These are phyloP conservation scores for Graptemys geographica DNA, from an alignment of 2,797 vertebrate genomes.

Conservation along the genomic window DNA sequence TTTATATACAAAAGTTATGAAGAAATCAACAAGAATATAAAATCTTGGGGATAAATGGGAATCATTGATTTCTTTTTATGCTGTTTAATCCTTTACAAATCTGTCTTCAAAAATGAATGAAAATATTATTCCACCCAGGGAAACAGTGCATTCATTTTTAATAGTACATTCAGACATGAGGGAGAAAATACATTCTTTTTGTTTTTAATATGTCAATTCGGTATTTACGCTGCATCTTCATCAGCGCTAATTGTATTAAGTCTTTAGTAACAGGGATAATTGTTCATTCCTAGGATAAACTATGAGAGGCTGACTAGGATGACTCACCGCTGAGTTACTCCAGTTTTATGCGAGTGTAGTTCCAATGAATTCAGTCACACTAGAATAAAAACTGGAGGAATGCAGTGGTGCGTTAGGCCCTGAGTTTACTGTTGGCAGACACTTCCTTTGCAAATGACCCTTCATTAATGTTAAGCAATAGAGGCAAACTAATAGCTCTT, in stretches of 20 bases:
- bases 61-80: constrained; percentile 44
- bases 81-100: constrained; percentile 26
- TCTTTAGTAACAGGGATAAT: not conserved
- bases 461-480: not conserved
- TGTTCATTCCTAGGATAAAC: not conserved
- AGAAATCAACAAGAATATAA: constrained; percentile 36
- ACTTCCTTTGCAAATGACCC: not conserved
- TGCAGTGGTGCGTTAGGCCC: not conserved
- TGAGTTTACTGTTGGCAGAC: not conserved
- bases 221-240: not conserved
- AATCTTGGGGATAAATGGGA: constrained; percentile 35
- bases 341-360: fast-evolving
- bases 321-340: not conserved
- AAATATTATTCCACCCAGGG: not conserved
- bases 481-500: not conserved
- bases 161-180: not conserved
- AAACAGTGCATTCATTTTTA: not conserved
- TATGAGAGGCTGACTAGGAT: not conserved
- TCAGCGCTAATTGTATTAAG: not conserved
- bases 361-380: not conserved
- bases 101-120: constrained; percentile 26
- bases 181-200: not conserved
- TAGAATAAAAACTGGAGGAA: not conserved
- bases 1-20: not conserved
- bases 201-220: not conserved